Evolutionary conservation across 1,140 invertebrate genomes (phyloP).

Genomic region (Hycleus cichorii): DNA sequence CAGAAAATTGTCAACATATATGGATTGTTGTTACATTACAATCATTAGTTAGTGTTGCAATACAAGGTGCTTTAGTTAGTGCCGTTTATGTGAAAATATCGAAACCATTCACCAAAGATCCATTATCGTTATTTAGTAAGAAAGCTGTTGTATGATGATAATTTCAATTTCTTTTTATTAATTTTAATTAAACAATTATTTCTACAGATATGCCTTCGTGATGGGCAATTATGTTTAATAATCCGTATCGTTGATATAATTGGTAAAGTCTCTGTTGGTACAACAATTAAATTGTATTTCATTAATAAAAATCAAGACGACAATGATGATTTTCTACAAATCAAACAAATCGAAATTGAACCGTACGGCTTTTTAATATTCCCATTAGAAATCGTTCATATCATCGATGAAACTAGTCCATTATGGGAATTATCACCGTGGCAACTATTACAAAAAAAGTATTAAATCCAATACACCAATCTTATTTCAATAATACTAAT

Average conservation of each 20-base stretch:
- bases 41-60: slow-evolving; percentile 26
- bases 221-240: slow-evolving; percentile 31
- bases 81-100: slow-evolving; percentile 34
- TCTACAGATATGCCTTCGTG: slow-evolving; percentile 30
- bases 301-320: slow-evolving; percentile 22
- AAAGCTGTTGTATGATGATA: slow-evolving; percentile 28
- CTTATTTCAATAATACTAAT: neutral
- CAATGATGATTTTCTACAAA: slow-evolving; percentile 17
- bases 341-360: slow-evolving; percentile 29
- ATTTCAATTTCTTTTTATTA: neutral
- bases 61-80: slow-evolving; percentile 33
- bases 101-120: slow-evolving; percentile 24
- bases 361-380: slow-evolving; percentile 48
- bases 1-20: slow-evolving; percentile 26
- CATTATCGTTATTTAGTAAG: slow-evolving; percentile 30
- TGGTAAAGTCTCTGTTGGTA: slow-evolving; percentile 29
- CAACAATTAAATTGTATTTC: slow-evolving; percentile 28
- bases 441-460: slow-evolving; percentile 37
- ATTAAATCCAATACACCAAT: neutral
- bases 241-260: slow-evolving; percentile 29
- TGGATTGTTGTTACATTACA: slow-evolving; percentile 29
- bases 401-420: slow-evolving; percentile 51
- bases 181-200: neutral
- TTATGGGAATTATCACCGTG: slow-evolving; percentile 46
- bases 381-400: slow-evolving; percentile 55